These are phyloP conservation scores for Calidris pygmaea DNA, from an alignment of 2,113 vertebrate species.

Conservation along the genomic window DNA sequence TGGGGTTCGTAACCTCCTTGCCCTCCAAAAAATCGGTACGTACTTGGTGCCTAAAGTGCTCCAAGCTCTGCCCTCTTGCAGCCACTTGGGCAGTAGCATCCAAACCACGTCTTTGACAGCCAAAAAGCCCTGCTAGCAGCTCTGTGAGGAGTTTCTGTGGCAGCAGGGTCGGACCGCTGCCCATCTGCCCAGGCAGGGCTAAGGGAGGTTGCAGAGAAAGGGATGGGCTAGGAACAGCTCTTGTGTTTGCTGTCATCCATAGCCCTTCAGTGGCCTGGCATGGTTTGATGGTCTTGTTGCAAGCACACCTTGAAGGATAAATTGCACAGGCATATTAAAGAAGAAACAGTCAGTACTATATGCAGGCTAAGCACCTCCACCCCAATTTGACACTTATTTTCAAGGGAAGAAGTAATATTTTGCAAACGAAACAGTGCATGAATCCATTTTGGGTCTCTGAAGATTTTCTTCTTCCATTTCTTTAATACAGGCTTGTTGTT, in stretches of 20 bases:
- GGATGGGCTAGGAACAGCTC: not conserved
- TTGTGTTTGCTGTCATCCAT: not conserved
- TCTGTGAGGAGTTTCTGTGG: not conserved
- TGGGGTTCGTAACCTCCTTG: not conserved
- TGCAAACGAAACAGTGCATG: not conserved
- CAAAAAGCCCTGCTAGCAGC: not conserved
- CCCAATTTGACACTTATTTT: not conserved
- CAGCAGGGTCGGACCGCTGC: not conserved
- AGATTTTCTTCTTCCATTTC: not conserved
- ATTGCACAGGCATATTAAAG: not conserved
- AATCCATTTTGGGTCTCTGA: not conserved
- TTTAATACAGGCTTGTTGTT: not conserved
- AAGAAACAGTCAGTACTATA: not conserved
- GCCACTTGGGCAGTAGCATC: not conserved
- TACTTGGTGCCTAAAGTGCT: accelerated
- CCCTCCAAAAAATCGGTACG: not conserved
- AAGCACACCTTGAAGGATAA: not conserved
- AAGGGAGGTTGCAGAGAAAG: not conserved
- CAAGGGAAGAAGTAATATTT: not conserved
- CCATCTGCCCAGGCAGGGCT: not conserved
- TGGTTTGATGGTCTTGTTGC: not conserved
- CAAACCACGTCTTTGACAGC: not conserved
- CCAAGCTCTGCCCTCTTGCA: not conserved
- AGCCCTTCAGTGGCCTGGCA: accelerated
- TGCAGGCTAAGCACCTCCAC: not conserved